Evolutionary conservation across 1,140 invertebrate genomes (phyloP).

Genomic region (Bursaphelenchus mucronatus): DNA sequence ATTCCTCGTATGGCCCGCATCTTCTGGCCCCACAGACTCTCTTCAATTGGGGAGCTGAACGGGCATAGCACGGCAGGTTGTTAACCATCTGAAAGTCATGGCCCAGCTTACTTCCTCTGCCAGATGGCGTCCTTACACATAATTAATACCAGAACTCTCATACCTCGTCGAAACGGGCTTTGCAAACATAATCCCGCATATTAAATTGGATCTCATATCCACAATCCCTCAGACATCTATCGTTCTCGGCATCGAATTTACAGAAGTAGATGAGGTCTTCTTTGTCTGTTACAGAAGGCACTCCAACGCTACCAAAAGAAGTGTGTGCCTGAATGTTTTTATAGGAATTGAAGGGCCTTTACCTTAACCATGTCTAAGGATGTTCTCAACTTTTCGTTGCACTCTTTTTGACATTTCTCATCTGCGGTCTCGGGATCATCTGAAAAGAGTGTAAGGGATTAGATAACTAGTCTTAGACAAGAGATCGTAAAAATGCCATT

Average conservation of each 20-base stretch:
- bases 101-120: neutral
- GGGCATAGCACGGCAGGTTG: slow-evolving; percentile 49
- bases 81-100: slow-evolving; percentile 46
- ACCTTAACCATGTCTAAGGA: slow-evolving; percentile 60
- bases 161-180: slow-evolving; percentile 32
- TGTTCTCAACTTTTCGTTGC: slow-evolving; percentile 52
- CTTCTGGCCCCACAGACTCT: slow-evolving; percentile 47
- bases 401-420: slow-evolving; percentile 50
- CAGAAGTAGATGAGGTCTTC: slow-evolving; percentile 56
- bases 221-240: slow-evolving; percentile 50
- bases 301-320: slow-evolving; percentile 58
- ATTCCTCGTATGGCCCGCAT: slow-evolving; percentile 50
- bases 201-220: slow-evolving; percentile 51
- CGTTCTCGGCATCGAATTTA: slow-evolving; percentile 50
- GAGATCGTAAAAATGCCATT: too few species aligned
- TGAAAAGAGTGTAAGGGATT: neutral
- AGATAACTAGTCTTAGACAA: too few species aligned
- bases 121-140: neutral
- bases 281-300: slow-evolving; percentile 54
- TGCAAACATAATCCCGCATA: slow-evolving; percentile 59
- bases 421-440: slow-evolving; percentile 32
- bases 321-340: slow-evolving; percentile 53
- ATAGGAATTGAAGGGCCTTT: neutral
- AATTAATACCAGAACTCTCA: neutral
- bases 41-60: slow-evolving; percentile 46